Conservation (phyloP, 2,888 invertebrate species). For the Cantharis lateralis region DNA sequence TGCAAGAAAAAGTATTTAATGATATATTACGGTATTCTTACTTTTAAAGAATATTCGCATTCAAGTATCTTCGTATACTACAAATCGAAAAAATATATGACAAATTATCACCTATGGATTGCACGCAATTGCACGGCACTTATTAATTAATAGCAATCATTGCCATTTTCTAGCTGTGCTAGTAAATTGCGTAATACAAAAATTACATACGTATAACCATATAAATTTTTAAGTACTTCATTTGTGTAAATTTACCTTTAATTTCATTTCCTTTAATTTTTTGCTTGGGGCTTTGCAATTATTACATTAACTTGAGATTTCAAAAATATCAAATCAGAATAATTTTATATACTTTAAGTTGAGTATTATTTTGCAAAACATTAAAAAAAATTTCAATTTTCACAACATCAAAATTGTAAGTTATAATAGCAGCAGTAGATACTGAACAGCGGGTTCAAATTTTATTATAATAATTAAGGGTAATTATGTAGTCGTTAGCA, state of each 20-base stretch:
- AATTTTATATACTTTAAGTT: not conserved
- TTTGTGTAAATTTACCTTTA: not conserved
- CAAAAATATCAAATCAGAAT: not conserved
- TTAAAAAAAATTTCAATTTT: not conserved
- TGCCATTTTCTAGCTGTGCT: not conserved
- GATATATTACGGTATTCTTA: not conserved
- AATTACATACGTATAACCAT: not conserved
- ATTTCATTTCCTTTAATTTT: not conserved
- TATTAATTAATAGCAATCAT: not conserved
- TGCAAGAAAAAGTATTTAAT: not conserved
- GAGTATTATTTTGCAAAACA: not conserved
- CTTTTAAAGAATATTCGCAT: not conserved
- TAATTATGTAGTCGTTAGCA: not conserved
- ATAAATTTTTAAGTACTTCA: not conserved
- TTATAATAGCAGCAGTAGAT: not conserved
- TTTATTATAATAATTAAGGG: not conserved
- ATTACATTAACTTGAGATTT: not conserved
- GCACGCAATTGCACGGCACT: not conserved
- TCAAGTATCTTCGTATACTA: not conserved
- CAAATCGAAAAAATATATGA: not conserved
- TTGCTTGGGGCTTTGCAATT: not conserved
- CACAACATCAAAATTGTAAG: not conserved
- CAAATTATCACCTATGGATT: not conserved
- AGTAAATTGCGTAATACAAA: not conserved
- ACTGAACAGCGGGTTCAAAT: not conserved